Evolutionary conservation across 2,797 vertebrate species (phyloP), one percentile per base, ranked within the genome.

Genomic region (Periophthalmus magnuspinnatus): DNA sequence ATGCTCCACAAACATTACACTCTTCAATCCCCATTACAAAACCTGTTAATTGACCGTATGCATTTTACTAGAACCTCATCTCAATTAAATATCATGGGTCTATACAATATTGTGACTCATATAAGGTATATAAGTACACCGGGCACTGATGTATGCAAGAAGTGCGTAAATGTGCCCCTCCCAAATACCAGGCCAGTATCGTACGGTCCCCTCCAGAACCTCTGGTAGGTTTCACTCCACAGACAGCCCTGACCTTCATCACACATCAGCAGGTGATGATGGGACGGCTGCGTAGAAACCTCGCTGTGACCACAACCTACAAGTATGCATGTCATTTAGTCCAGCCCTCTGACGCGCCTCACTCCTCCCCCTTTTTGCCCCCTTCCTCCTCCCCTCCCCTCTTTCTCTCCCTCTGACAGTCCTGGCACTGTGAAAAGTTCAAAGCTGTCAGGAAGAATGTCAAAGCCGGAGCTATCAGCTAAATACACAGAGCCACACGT

Each of bases 401-500:
- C 82, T 68, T 69, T 69, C 68, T 70, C 60, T 75, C 70, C 71
- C 70, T 73, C 88, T 87, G 90, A 93, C 94, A 94, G 90, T 93
- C 91, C 84, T 78, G 77, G 83, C 84, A 89, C 89, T 91, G 89
- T 96, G 95, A 96, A 96, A 97, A 97, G 96, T 97, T 98, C 97
- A 98, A 78, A 90, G 95, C 96, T 97, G 96, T 97, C 96, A 95
- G 88, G 88, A 90, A 93, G 92, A 96, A 95, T 96, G 95, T 95
- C 95, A 95, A 91, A 86, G 84, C 77, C 82, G 64, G 85, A 89
- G 90, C 88, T 88, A 90, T 93, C 90, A 82, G 75, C 88, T 88
- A 76, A 81, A 88, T 85, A 85, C 85, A 88, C 79, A 72, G 72
- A 77, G 70, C 47, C 56, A 70, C 74, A 34, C 48, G 61, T 62